These are phyloP conservation scores for Rhamnusium bicolor DNA, from an alignment of 2,888 invertebrate species.

Conservation along the genomic window DNA sequence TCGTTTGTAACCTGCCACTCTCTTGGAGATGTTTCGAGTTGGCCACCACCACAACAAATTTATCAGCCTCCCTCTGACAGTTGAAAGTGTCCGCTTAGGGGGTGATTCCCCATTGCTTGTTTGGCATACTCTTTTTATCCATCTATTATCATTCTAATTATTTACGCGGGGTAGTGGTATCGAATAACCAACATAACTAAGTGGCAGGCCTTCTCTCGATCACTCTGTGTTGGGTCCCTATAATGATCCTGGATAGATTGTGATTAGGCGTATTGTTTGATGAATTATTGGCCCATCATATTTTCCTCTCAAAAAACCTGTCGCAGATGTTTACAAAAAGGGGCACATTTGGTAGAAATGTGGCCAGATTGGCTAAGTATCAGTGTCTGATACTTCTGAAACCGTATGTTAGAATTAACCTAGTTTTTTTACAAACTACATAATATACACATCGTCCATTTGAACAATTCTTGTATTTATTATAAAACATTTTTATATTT, in stretches of 20 bases:
- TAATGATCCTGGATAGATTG: conserved; percentile 62
- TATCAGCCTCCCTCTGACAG: conserved; percentile 70
- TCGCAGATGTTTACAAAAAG: conserved; percentile 69
- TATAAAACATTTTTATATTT: too few relatives aligned
- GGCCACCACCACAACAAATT: conserved; percentile 70
- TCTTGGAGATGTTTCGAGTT: conserved; percentile 63
- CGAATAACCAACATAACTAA: conserved; percentile 71
- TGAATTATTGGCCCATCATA: conserved; percentile 68
- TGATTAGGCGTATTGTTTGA: conserved; percentile 65
- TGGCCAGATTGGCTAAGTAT: conserved; percentile 67
- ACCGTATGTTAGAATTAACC: conserved; percentile 48
- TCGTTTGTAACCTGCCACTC: conserved; percentile 64
- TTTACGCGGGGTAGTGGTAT: conserved; percentile 67
- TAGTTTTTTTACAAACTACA: neutral
- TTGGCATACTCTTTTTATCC: conserved; percentile 70
- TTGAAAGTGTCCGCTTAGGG: conserved; percentile 65
- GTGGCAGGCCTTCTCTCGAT: conserved; percentile 66
- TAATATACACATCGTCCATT: too few relatives aligned
- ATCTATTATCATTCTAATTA: conserved; percentile 72
- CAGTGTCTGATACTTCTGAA: conserved; percentile 39
- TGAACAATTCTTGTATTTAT: too few relatives aligned
- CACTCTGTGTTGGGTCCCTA: conserved; percentile 51
- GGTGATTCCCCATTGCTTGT: conserved; percentile 66
- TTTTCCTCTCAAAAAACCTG: conserved; percentile 66
- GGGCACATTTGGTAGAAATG: conserved; percentile 65